Percentiles rank a stretch among this genome's conserved stretches.
phyloP scores from a whole-genome alignment of 2,888 invertebrate genomes.

The Adelphocoris suturalis region DNA sequence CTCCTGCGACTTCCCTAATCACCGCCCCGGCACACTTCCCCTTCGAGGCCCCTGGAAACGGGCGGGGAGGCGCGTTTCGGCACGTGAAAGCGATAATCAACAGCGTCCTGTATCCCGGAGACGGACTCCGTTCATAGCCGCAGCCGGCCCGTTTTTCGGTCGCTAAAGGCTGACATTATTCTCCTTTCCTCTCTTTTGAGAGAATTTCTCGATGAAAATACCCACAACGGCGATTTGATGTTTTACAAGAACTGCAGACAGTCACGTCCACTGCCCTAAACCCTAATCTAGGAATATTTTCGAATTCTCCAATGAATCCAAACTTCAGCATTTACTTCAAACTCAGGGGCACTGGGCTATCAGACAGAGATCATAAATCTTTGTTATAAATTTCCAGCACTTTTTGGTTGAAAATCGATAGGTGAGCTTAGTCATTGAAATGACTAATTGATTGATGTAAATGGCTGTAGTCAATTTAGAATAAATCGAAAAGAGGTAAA shows the following conservation, averaged over 20 bases:
- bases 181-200: not conserved
- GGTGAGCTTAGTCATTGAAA: too few species aligned
- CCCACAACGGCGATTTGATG: not conserved
- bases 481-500: too few species aligned
- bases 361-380: too few species aligned
- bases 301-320: too few species aligned
- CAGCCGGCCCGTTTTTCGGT: not conserved
- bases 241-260: not conserved
- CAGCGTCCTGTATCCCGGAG: not conserved
- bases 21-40: conserved; percentile 57
- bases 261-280: not conserved
- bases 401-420: too few species aligned
- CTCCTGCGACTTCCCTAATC: conserved; percentile 60
- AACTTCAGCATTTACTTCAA: too few species aligned
- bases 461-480: too few species aligned
- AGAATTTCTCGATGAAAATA: not conserved
- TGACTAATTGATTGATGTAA: too few species aligned
- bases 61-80: not conserved
- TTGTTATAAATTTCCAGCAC: too few species aligned
- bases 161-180: conserved; percentile 24
- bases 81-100: conserved; percentile 63
- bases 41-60: not conserved
- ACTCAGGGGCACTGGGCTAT: too few species aligned
- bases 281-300: too few species aligned
- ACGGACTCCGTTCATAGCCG: not conserved